Evolutionary conservation across 1,140 invertebrate species (phyloP), one percentile per base, ranked within the genome.

Genomic region (Formica selysi): DNA sequence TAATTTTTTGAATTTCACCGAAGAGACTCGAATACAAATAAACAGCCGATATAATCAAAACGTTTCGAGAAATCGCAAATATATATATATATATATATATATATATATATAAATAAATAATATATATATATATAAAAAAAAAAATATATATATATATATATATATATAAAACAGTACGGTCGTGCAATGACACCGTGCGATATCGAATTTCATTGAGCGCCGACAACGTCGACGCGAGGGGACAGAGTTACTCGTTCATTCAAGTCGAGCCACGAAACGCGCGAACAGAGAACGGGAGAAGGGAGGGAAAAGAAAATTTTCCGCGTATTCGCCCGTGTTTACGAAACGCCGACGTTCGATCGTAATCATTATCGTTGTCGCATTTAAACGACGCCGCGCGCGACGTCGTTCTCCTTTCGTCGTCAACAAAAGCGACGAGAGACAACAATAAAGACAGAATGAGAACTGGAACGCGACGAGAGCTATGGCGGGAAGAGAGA

Each of bases 151-250:
- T 51, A 48, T 51, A 19, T 48, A 51, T 51, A 16, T 16, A 51
- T 51, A 5, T 19, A 51, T 51, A 51, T 10, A 51, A 19, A 1
- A 51, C 13, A 16, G 48, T 1, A 16, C 62, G 62, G 62, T 36
- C 73, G 73, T 74, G 29, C 59, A 64, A 71, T 26, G 67, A 71
- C 36, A 44, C 32, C 10, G 36, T 41, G 38, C 19, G 68, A 61
- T 74, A 74, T 83, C 68, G 54, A 62, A 83, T 83, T 83, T 83
- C 79, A 83, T 83, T 83, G 68, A 74, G 68, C 10, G 51, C 13
- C 1, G 44, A 41, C 32, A 32, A 62, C 19, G 41, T 22, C 76
- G 22, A 57, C 41, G 4, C 62, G 67, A 61, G 16, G 16, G 5
- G 22, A 29, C 44, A 26, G 48, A 44, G 38, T 61, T 29, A 36